A percentile compares a stretch with the other conserved stretches of the same genome.
phyloP scores from a whole-genome alignment of 92 coral and sea anemone species.

The Pocillopora grandis region DNA sequence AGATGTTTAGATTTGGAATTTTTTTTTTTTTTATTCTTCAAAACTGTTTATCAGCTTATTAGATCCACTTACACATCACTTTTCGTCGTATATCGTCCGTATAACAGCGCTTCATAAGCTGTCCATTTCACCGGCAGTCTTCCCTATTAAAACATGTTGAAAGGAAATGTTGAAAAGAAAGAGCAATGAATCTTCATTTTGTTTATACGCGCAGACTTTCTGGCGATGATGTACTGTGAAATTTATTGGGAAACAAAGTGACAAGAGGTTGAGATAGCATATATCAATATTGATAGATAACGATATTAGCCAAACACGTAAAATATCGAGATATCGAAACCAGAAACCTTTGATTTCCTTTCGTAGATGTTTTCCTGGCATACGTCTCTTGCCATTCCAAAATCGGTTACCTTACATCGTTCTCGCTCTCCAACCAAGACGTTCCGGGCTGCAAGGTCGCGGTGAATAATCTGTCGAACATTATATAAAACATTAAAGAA shows the following conservation, averaged over 20 bases:
- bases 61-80: constrained; percentile 71
- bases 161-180: background rate
- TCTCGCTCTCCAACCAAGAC: constrained; percentile 66
- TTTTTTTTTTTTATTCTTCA: too few species aligned
- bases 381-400: constrained; percentile 70
- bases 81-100: constrained; percentile 73
- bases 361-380: constrained; percentile 57
- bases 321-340: background rate
- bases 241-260: too few species aligned
- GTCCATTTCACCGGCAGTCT: constrained; percentile 88
- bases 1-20: too few species aligned
- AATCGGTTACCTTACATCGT: constrained; percentile 63
- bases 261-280: too few species aligned
- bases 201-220: too few species aligned
- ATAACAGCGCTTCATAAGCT: constrained; percentile 72
- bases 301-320: background rate
- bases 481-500: background rate
- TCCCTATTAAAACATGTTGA: constrained; percentile 34
- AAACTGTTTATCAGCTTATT: too few species aligned
- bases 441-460: constrained; percentile 72
- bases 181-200: background rate
- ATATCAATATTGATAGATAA: too few species aligned
- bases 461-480: constrained; percentile 53
- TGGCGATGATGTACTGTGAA: too few species aligned
- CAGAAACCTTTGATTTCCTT: constrained; percentile 47